Base-by-base conservation (phyloP, 2,888 invertebrate genomes). In the Synergus umbraculus region DNA sequence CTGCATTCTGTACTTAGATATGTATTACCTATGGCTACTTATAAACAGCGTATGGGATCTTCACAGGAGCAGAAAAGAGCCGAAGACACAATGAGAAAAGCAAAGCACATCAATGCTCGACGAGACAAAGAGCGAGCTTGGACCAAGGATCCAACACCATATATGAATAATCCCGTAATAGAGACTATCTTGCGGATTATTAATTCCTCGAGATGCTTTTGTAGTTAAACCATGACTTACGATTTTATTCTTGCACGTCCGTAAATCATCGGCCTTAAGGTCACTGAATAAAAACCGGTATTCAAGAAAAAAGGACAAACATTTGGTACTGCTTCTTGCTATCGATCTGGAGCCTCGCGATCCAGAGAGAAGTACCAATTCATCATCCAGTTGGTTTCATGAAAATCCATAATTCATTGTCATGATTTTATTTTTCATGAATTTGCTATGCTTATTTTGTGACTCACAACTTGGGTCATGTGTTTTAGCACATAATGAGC, bases 1-100 rank as follows among this genome's bases (percentile, higher is more conserved):
- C 81, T 80, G 83, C 76, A 83, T 85, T 83, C 49, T 49, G 77
- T 63, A 58, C 65, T 65, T n/a, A n/a, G n/a, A 60, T 60, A 8
- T 60, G n/a, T 8, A 60, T 60, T 60, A 60, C 60, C 49, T 54
- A 54, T 54, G 54, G 54, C 15, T 73, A 73, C 49, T 73, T 49
- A 49, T 46, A 22, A 60, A 46, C 44, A 46, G 37, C 9, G n/a
- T n/a, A 12, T 73, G 10, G 9, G 29, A 73, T 73, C 73, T 73
- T 10, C 54, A 73, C 49, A 49, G 49, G 22, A 69, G 49, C 54
- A 73, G 13, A n/a, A n/a, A 44, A 22, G 22, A 73, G 15, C 67
- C 7, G 2, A 73, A 73, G 37, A 54, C 29, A 54, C 49, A 73
- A 73, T 73, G 54, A 58, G 73, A 54, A 54, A 54, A 58, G 73